Evolutionary conservation across 2,888 invertebrate genomes (phyloP).

Genomic region (Nymphalis urticae): DNA sequence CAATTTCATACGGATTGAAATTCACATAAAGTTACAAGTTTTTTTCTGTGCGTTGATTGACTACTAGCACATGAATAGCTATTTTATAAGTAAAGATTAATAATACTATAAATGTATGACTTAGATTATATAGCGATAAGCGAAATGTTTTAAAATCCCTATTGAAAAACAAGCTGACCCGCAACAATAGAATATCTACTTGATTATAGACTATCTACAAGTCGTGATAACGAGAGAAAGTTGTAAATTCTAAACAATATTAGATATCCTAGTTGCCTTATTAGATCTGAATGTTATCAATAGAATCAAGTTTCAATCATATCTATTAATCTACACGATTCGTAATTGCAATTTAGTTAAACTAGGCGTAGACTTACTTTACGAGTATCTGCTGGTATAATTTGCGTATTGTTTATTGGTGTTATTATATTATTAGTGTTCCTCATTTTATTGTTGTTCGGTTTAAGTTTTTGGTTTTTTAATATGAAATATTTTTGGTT

Average conservation of each 20-base stretch:
- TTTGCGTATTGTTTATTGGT: no score
- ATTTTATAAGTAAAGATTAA: no score
- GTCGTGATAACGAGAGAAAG: conserved; percentile 18
- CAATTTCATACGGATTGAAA: no score
- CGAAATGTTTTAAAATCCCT: background rate
- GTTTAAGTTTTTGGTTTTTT: no score
- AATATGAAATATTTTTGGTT: no score
- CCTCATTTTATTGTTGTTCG: no score
- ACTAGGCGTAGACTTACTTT: background rate
- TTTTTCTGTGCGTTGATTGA: no score
- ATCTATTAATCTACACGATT: conserved; percentile 29
- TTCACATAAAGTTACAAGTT: no score
- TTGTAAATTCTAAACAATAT: conserved; percentile 16
- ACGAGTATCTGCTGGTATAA: background rate
- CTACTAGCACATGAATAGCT: no score
- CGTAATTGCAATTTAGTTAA: conserved; percentile 26
- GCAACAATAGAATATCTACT: background rate
- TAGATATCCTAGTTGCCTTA: conserved; percentile 11
- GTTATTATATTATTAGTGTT: no score
- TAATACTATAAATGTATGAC: no score
- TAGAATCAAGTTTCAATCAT: conserved; percentile 23
- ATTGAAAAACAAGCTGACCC: background rate
- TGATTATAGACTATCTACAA: background rate
- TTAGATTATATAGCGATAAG: no score
- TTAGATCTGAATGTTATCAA: conserved; percentile 15